These are phyloP conservation scores for Lasius platythorax DNA, from an alignment of 2,888 invertebrate species.

Conservation along the genomic window DNA sequence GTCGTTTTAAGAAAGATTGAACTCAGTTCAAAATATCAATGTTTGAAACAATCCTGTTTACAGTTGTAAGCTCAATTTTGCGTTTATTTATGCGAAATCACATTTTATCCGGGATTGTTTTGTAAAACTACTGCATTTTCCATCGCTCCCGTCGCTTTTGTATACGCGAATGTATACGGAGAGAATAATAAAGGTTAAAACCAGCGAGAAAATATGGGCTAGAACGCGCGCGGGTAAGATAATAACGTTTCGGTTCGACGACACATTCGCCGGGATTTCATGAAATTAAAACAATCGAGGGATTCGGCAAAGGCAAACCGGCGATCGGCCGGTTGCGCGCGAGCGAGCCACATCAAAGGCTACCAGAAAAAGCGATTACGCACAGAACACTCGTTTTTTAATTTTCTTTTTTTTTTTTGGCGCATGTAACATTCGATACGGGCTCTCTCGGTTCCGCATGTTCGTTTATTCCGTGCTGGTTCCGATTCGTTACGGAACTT, in stretches of 20 bases:
- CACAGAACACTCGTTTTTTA: slow-evolving; percentile 40
- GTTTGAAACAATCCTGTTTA: background rate
- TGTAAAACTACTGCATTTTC: background rate
- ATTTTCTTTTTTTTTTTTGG: slow-evolving; percentile 22
- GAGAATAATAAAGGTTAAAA: background rate
- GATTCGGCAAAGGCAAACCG: slow-evolving; percentile 36
- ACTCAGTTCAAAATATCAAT: background rate
- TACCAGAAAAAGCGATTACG: slow-evolving; percentile 40
- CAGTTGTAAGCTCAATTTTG: background rate
- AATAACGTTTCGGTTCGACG: slow-evolving; percentile 62
- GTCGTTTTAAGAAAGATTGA: background rate
- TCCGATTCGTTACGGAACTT: slow-evolving; percentile 5
- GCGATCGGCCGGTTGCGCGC: slow-evolving; percentile 33
- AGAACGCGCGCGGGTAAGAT: slow-evolving; percentile 56
- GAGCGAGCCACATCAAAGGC: slow-evolving; percentile 57
- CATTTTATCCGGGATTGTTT: background rate
- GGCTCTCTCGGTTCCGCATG: background rate
- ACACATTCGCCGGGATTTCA: slow-evolving; percentile 57
- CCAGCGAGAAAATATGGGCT: background rate
- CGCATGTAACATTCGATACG: slow-evolving; percentile 46
- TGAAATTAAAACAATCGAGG: slow-evolving; percentile 63
- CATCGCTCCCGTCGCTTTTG: background rate
- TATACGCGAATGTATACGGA: background rate
- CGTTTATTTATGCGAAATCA: slow-evolving; percentile 10
- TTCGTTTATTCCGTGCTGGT: slow-evolving; percentile 31